A percentile compares a stretch with the other conserved stretches of the same genome.
Conservation (phyloP, 1,140 invertebrate species). For the Chrysoperla carnea region DNA sequence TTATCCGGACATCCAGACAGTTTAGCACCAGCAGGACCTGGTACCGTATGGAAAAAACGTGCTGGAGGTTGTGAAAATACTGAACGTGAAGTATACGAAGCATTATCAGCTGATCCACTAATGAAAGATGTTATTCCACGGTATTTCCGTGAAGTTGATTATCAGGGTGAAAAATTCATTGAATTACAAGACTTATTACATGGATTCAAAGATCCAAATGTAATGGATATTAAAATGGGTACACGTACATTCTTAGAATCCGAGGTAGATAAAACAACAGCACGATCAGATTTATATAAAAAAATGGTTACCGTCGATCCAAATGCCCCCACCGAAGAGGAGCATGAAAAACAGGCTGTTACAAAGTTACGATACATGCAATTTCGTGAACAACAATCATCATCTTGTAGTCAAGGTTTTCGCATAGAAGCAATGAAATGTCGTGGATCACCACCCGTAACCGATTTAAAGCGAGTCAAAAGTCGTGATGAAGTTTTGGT, state of each 20-base stretch:
- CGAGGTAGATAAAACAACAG: constrained; percentile 72
- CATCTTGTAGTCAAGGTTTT: constrained; percentile 82
- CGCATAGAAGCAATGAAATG: constrained; percentile 90
- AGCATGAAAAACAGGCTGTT: constrained; percentile 59
- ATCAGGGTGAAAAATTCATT: constrained; percentile 74
- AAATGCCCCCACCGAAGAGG: constrained; percentile 63
- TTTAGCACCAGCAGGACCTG: constrained; percentile 81
- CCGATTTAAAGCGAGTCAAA: constrained; percentile 60
- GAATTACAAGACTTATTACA: constrained; percentile 78
- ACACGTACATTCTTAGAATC: constrained; percentile 84
- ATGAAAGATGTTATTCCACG: constrained; percentile 64
- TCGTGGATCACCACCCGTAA: constrained; percentile 51
- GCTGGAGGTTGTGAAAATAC: constrained; percentile 51
- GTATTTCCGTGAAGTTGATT: constrained; percentile 73
- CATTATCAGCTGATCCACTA: constrained; percentile 54
- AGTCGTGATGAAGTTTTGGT: constrained; percentile 57
- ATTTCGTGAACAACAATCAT: constrained; percentile 85
- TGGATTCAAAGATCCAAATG: constrained; percentile 66
- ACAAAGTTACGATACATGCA: constrained; percentile 92
- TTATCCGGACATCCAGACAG: constrained; percentile 84
- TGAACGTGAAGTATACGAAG: constrained; percentile 63
- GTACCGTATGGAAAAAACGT: constrained; percentile 85
- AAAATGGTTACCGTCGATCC: constrained; percentile 92
- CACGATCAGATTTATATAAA: constrained; percentile 62
- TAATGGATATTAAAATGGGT: constrained; percentile 90